A percentile compares a stretch with the other conserved stretches of the same genome.
These are phyloP conservation scores for Oligia fasciuncula DNA, from an alignment of 2,888 invertebrate species.

Conservation along the genomic window DNA sequence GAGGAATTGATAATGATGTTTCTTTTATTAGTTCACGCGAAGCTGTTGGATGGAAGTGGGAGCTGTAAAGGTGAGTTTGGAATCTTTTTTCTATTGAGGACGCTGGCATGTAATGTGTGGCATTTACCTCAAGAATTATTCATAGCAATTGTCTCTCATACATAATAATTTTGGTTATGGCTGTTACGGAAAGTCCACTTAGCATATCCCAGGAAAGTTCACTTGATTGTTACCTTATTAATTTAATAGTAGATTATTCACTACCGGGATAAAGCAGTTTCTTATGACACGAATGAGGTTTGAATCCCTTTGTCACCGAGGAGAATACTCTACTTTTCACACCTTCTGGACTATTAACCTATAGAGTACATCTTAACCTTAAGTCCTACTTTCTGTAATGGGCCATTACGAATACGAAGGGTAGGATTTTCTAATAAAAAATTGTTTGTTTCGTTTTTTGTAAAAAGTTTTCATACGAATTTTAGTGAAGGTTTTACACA, in stretches of 20 bases:
- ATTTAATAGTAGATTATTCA: background rate
- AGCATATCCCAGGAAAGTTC: background rate
- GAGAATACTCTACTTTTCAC: background rate
- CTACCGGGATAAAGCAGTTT: background rate
- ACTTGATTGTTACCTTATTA: background rate
- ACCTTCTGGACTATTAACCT: background rate
- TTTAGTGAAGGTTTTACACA: background rate
- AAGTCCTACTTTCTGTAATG: too few relatives aligned
- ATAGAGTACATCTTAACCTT: too few relatives aligned
- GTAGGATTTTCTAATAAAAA: background rate
- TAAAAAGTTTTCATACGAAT: background rate
- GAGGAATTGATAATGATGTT: slow-evolving; percentile 67
- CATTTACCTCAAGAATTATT: background rate
- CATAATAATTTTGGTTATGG: slow-evolving; percentile 2
- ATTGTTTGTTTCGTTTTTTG: background rate
- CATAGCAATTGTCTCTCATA: slow-evolving; percentile 13
- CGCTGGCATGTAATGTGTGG: background rate
- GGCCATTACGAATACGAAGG: too few relatives aligned
- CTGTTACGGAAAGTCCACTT: background rate
- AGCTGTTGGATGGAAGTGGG: slow-evolving; percentile 35
- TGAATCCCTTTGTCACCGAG: background rate
- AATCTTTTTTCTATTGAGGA: slow-evolving; percentile 20
- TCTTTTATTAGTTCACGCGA: slow-evolving; percentile 65
- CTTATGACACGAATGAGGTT: background rate
- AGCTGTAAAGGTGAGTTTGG: background rate